Conservation (phyloP, 2,888 invertebrate species). For the Parnassius glacialis region DNA sequence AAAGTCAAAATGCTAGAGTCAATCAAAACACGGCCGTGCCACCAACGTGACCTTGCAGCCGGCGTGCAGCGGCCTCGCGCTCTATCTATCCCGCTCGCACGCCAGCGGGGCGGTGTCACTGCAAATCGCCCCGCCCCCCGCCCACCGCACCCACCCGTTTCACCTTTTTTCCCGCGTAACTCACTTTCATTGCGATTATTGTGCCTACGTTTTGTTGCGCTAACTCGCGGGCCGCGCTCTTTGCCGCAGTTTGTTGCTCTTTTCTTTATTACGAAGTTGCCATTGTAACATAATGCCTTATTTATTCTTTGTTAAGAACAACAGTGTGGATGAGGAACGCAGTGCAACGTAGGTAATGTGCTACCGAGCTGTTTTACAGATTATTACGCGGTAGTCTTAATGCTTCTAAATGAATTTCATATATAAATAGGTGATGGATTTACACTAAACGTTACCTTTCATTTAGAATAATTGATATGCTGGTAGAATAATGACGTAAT, state of each 20-base stretch:
- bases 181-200: slow-evolving; percentile 53
- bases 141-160: slow-evolving; percentile 60
- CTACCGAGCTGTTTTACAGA: slow-evolving; percentile 23
- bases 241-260: slow-evolving; percentile 1
- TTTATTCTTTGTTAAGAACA: slow-evolving; percentile 14
- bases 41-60: slow-evolving; percentile 58
- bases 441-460: too few species aligned
- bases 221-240: slow-evolving; percentile 15
- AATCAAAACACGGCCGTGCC: slow-evolving; percentile 30
- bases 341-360: slow-evolving; percentile 16
- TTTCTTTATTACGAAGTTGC: slow-evolving; percentile 16
- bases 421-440: too few species aligned
- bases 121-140: slow-evolving; percentile 64
- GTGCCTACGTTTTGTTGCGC: slow-evolving; percentile 37
- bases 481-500: too few species aligned
- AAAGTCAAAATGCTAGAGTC: neutral
- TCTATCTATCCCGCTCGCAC: slow-evolving; percentile 57
- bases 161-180: slow-evolving; percentile 58
- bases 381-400: too few species aligned
- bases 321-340: neutral
- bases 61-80: slow-evolving; percentile 37
- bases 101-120: slow-evolving; percentile 32
- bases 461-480: too few species aligned
- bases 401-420: too few species aligned
- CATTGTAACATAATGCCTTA: slow-evolving; percentile 14